Percentiles rank a stretch among this genome's conserved stretches.
These are phyloP conservation scores for Fragum sueziense DNA, from an alignment of 2,888 invertebrate genomes.

Conservation along the genomic window DNA sequence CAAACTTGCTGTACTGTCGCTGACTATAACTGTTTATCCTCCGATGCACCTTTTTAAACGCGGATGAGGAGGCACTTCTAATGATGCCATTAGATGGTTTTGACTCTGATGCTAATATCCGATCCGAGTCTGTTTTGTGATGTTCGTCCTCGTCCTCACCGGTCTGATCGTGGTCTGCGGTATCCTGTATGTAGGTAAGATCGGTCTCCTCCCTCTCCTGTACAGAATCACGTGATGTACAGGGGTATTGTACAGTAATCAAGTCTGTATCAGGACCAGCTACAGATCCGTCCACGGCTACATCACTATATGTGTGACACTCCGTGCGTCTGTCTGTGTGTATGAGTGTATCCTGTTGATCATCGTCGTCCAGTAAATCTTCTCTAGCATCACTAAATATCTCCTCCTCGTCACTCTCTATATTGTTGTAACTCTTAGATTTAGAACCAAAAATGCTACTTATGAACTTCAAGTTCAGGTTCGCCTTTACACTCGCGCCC, in stretches of 20 bases:
- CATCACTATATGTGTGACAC: not conserved
- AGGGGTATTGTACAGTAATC: not conserved
- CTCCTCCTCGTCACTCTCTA: slow-evolving; percentile 55
- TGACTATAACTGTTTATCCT: slow-evolving; percentile 31
- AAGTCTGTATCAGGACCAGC: not conserved
- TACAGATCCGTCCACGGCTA: not conserved
- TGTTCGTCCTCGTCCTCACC: slow-evolving; percentile 1
- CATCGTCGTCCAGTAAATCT: slow-evolving; percentile 23
- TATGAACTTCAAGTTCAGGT: slow-evolving; percentile 40
- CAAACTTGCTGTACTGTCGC: slow-evolving; percentile 39
- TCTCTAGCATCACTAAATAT: slow-evolving; percentile 57
- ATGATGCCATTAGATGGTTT: slow-evolving; percentile 20
- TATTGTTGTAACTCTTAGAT: slow-evolving; percentile 41
- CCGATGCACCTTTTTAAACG: slow-evolving; percentile 31
- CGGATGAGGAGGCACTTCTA: not conserved
- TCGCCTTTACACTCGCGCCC: slow-evolving; percentile 49
- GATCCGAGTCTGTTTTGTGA: slow-evolving; percentile 4
- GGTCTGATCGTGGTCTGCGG: not conserved
- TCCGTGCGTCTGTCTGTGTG: not conserved
- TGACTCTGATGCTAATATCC: not conserved
- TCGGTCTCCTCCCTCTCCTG: not conserved
- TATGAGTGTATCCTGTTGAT: slow-evolving; percentile 20
- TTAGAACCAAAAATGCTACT: slow-evolving; percentile 47
- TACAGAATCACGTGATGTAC: not conserved
- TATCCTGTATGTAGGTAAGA: not conserved